Evolutionary conservation across 2,888 invertebrate genomes (phyloP), one percentile per base, ranked within the genome.

Genomic region (Synergus itoensis): DNA sequence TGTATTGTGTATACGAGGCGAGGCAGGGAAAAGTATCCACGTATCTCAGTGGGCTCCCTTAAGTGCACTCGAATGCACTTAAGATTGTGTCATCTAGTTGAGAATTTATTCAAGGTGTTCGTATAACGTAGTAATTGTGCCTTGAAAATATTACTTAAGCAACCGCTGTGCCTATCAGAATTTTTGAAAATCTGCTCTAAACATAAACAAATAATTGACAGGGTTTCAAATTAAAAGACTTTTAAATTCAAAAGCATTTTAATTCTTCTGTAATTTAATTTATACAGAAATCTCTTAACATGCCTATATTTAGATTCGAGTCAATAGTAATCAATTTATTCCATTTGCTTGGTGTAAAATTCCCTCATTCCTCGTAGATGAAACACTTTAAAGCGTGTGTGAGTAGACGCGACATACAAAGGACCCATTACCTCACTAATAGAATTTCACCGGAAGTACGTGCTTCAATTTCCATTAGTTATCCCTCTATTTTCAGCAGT

Each of bases 1-100:
- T 60, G 12, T 21, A 60, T 60, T 4, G 60, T 60, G 4, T 60
- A 21, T 21, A 69, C 45, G 48, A 48, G 48, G 28, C 28, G 45
- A 60, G 21, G 21, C 9, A 3, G 21, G 60, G 9, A 60, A 60
- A 60, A 60, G 21, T 60, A 3, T 21, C 12, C 21, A 60, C 21
- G 21, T 48, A 48, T 36, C 45, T 69, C 48, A 69, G 45, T 48
- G 45, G 18, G 9, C 48, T 48, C 69, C 48, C 69, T 69, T 21
- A 48, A 48, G 69, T 69, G 69, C 69, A 69, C 45, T 69, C 28
- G 69, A 69, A 45, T 69, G 69, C 69, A 69, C 69, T 48, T 48
- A 28, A 48, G 28, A 28, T 48, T 48, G 12, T 28, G 28, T 69
- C 60, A 2, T 60, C 21, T 60, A 28, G 48, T 45, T 69, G 28